Evolutionary conservation across 1,140 invertebrate species (phyloP), one percentile per base, ranked within the genome.

Genomic region (Aleiodes sp.): DNA sequence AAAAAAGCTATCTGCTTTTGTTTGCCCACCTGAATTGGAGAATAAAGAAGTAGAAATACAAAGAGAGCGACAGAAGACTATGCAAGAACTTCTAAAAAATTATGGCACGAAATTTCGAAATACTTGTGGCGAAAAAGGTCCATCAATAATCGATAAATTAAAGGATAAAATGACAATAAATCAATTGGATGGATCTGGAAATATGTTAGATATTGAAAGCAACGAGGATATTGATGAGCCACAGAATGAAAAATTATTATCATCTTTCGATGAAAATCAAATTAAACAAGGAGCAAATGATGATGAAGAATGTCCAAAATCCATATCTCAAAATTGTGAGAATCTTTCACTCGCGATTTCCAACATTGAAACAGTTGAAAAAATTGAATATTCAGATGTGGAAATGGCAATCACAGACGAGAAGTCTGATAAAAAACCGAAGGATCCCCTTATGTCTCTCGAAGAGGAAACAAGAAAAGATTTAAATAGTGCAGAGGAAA

Each of bases 1-100:
- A 75, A 12, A 73, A n/a, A 84, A 86, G 70, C 62, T 86, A 0
- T 85, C 78, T 46, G 84, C 75, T 0, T 86, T 86, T 41, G 85
- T 86, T 29, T 85, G 82, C 65, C 78, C 84, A 2, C 78, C 79
- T 0, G 84, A 84, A 28, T 52, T 86, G n/a, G 85, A 81, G 24
- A 78, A 84, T 19, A 84, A 81, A 14, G 82, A 85, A 14, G 76
- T 78, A 4, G 82, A 85, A 39, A 85, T 86, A 65, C 81, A 86
- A 31, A 65, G 81, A 24, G 81, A 86, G 24, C 71, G 84, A 6
- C 78, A 80, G 35, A 83, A 84, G 31, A 85, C 79, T 33, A 85
- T 86, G 84, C 78, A 85, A 43, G 83, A 85, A 46, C 79, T 86
- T 16, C 76, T 76, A 1, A 71, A 85, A 3, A 79, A 85, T 41